A percentile compares a stretch with the other conserved stretches of the same genome.
phyloP scores from a whole-genome alignment of 1,140 invertebrate species.

The Ips nitidus region DNA sequence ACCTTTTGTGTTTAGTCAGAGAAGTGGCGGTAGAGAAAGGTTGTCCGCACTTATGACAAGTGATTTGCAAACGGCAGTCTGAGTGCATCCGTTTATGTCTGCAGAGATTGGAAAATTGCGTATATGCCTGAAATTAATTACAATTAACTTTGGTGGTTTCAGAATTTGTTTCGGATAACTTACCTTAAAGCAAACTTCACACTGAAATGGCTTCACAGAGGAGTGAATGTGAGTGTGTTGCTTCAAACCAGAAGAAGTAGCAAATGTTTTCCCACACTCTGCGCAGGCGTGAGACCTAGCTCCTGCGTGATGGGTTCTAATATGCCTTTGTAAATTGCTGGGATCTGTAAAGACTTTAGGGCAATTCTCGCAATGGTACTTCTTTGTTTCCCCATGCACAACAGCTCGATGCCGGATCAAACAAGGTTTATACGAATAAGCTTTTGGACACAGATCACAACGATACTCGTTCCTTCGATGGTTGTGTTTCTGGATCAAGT shows the following conservation, averaged over 20 bases:
- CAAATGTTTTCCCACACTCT: conserved; percentile 98
- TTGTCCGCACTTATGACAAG: conserved; percentile 90
- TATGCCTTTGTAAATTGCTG: conserved; percentile 94
- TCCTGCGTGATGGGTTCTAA: conserved; percentile 89
- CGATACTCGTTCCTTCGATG: conserved; percentile 75
- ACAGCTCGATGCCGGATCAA: conserved; percentile 80
- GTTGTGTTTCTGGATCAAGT: conserved; percentile 73
- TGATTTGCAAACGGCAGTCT: conserved; percentile 83
- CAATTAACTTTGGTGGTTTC: not conserved
- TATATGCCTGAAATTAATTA: conserved; percentile 84
- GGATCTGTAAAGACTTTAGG: conserved; percentile 93
- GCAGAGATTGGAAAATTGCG: conserved; percentile 99
- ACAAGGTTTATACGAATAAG: conserved; percentile 79
- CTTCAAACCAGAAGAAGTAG: conserved; percentile 94
- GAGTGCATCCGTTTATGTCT: conserved; percentile 99
- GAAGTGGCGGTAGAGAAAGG: conserved; percentile 87
- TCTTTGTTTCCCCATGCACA: conserved; percentile 74
- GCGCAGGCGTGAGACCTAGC: conserved; percentile 92
- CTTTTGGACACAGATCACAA: conserved; percentile 82
- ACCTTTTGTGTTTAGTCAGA: conserved; percentile 80
- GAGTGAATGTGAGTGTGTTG: conserved; percentile 99
- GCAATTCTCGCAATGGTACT: conserved; percentile 93
- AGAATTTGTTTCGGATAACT: not conserved
- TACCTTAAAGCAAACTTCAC: conserved; percentile 85
- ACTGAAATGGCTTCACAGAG: conserved; percentile 96